Conservation (phyloP, 2,888 invertebrate species). For the Drosophila nr. medialis region DNA sequence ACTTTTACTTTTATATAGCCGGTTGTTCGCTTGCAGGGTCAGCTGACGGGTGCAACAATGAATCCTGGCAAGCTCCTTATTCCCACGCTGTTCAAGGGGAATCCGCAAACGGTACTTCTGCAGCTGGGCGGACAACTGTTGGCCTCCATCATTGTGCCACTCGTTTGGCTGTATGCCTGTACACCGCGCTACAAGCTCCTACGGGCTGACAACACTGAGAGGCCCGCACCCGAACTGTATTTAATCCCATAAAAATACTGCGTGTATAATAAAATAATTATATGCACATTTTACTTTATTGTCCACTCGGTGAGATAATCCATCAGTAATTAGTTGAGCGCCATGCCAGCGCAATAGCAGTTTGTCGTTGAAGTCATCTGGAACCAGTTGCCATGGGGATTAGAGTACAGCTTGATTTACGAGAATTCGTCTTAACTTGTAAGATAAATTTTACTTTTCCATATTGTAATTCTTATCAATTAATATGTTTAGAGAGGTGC, state of each 20-base stretch:
- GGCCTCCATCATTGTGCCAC: constrained; percentile 83
- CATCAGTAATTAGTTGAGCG: constrained; percentile 5
- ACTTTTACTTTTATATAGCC: neutral
- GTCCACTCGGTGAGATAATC: neutral
- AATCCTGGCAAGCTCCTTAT: constrained; percentile 89
- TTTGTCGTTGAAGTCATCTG: neutral
- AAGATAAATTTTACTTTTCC: constrained; percentile 20
- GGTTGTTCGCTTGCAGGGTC: constrained; percentile 27
- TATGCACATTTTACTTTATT: neutral
- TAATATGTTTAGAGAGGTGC: neutral
- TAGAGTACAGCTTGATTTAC: constrained; percentile 4
- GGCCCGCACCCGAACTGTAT: constrained; percentile 14
- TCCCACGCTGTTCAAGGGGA: constrained; percentile 89
- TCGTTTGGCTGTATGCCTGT: constrained; percentile 81
- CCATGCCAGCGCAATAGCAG: constrained; percentile 4
- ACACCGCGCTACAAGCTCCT: constrained; percentile 29
- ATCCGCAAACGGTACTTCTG: constrained; percentile 88
- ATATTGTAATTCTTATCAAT: constrained; percentile 28
- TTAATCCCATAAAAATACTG: constrained; percentile 14
- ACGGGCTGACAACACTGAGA: neutral
- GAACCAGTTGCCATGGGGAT: constrained; percentile 22
- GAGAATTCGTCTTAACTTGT: neutral
- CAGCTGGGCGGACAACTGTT: constrained; percentile 88
- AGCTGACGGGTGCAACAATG: constrained; percentile 88
- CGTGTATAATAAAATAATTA: constrained; percentile 3